A percentile compares a stretch with the other conserved stretches of the same genome.
phyloP scores from a whole-genome alignment of 1,140 invertebrate species.

The Nomia melanderi region DNA sequence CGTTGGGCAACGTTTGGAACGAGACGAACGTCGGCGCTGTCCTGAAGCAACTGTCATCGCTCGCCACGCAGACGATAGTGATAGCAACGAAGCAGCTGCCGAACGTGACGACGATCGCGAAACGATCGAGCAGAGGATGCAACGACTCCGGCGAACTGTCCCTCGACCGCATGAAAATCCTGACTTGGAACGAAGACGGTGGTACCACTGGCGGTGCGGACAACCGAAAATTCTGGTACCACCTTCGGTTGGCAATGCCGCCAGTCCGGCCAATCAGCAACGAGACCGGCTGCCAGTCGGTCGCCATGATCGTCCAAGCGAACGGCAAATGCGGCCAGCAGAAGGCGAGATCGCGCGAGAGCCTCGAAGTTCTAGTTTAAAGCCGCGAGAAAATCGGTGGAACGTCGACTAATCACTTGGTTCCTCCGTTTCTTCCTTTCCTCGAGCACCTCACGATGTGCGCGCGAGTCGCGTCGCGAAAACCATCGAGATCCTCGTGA shows the following conservation, averaged over 20 bases:
- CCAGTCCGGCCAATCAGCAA: slow-evolving; percentile 67
- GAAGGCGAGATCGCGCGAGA: slow-evolving; percentile 75
- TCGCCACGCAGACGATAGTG: slow-evolving; percentile 68
- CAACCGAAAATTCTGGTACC: slow-evolving; percentile 76
- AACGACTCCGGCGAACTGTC: slow-evolving; percentile 56
- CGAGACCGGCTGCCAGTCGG: slow-evolving; percentile 70
- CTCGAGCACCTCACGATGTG: neutral
- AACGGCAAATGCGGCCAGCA: slow-evolving; percentile 72
- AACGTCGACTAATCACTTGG: neutral
- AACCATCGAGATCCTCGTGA: too few species aligned
- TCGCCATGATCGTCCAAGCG: slow-evolving; percentile 77
- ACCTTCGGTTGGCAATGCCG: slow-evolving; percentile 75
- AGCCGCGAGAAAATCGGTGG: neutral
- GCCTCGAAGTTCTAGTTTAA: slow-evolving; percentile 79
- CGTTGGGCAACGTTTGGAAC: slow-evolving; percentile 73
- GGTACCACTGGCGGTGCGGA: slow-evolving; percentile 35
- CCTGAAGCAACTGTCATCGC: slow-evolving; percentile 71
- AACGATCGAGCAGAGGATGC: slow-evolving; percentile 62
- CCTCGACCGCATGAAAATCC: slow-evolving; percentile 69
- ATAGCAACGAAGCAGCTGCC: slow-evolving; percentile 73
- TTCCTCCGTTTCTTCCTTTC: neutral
- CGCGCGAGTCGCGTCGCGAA: neutral
- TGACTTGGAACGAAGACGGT: slow-evolving; percentile 70
- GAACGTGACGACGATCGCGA: slow-evolving; percentile 68
- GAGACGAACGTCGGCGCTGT: slow-evolving; percentile 69